Percentiles rank a stretch among this genome's conserved stretches.
phyloP scores from a whole-genome alignment of 35 echinoderm and acorn worm genomes.

The Eucidaris tribuloides region DNA sequence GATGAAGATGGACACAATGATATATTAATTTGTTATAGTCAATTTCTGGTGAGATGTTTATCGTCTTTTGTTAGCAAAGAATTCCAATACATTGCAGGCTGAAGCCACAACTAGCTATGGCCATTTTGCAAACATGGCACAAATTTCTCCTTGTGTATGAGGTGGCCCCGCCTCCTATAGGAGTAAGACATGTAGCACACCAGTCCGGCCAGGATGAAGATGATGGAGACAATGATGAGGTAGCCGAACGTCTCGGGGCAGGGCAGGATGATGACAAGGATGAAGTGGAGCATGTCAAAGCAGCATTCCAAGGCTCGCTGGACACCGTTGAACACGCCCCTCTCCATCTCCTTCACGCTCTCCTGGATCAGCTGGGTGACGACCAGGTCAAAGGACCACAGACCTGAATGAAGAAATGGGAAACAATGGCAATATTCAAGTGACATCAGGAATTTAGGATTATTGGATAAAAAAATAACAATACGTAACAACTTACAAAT shows the following conservation, averaged over 20 bases:
- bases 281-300: conserved; percentile 96
- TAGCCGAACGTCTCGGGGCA: conserved; percentile 83
- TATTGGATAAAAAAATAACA: too few species aligned
- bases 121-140: background rate
- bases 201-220: conserved; percentile 51
- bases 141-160: conserved; percentile 61
- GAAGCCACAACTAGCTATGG: background rate
- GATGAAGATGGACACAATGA: too few species aligned
- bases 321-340: conserved; percentile 82
- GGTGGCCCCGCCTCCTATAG: conserved; percentile 66
- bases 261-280: conserved; percentile 76
- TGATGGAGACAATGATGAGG: conserved; percentile 73
- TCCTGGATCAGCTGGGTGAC: conserved; percentile 75
- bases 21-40: too few species aligned
- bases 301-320: conserved; percentile 80
- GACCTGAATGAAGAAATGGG: conserved; percentile 29
- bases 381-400: conserved; percentile 89
- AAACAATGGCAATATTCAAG: too few species aligned
- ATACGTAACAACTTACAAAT: too few species aligned
- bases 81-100: background rate
- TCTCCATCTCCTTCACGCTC: conserved; percentile 42
- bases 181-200: conserved; percentile 59
- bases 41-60: too few species aligned
- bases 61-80: too few species aligned
- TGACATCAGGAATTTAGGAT: too few species aligned